Conservation (phyloP, 2,113 vertebrate species). For the Hassar affinis region DNA sequence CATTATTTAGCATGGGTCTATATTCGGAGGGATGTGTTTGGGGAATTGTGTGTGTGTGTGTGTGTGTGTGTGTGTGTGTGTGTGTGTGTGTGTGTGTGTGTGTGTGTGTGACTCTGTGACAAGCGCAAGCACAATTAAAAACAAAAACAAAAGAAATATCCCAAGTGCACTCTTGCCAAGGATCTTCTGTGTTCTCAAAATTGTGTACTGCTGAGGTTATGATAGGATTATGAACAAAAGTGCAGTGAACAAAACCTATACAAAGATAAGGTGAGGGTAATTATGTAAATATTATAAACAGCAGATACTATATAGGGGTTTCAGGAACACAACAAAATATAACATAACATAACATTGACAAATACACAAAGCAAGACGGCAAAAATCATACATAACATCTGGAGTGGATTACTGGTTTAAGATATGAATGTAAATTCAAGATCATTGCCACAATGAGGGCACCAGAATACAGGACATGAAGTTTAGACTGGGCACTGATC, state of each 20-base stretch:
- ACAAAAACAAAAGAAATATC: background rate
- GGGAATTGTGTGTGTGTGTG: background rate
- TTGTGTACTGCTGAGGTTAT: background rate
- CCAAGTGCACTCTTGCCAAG: background rate
- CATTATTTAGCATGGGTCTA: background rate
- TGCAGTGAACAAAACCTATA: background rate
- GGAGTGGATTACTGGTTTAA: background rate
- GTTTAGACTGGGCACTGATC: background rate
- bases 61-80: background rate
- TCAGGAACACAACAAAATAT: background rate
- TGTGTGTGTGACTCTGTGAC: background rate
- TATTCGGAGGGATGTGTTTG: background rate
- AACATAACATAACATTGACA: background rate
- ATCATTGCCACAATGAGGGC: background rate
- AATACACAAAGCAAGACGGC: background rate
- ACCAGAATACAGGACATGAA: background rate
- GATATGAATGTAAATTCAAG: background rate
- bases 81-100: conserved; percentile 5
- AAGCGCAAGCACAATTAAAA: background rate
- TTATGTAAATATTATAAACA: background rate
- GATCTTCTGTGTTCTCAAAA: background rate
- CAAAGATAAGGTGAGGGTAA: background rate
- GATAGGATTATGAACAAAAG: background rate
- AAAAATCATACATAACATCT: background rate
- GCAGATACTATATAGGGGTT: background rate